phyloP scores from a whole-genome alignment of 2,797 vertebrate genomes.

The Carapus acus region DNA sequence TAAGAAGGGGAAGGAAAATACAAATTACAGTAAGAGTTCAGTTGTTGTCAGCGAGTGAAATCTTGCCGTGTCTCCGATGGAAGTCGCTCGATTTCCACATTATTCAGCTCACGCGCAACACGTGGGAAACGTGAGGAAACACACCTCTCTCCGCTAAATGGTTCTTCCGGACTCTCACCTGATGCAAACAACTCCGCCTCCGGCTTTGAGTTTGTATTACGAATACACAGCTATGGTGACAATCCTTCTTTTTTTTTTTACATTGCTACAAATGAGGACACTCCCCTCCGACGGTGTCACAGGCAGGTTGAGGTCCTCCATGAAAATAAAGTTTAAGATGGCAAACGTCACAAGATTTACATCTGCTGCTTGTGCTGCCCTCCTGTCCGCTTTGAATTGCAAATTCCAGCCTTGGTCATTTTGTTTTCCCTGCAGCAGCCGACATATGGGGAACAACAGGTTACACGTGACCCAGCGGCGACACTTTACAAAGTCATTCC shows the following conservation, averaged over 20 bases:
- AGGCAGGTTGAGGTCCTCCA: not conserved
- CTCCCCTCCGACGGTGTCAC: too few relatives aligned
- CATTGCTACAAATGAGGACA: not conserved
- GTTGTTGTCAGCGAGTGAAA: too few relatives aligned
- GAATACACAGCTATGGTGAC: not conserved
- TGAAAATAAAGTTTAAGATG: not conserved
- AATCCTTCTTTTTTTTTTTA: not conserved
- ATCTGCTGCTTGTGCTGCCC: slow-evolving; percentile 1
- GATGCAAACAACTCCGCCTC: not conserved
- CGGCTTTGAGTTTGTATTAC: not conserved
- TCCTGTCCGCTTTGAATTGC: slow-evolving; percentile 59
- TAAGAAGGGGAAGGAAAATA: too few relatives aligned
- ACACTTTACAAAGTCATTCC: too few relatives aligned
- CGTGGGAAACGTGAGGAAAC: slow-evolving; percentile 17
- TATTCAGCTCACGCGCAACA: too few relatives aligned
- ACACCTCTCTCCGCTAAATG: slow-evolving; percentile 19
- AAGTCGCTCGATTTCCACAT: too few relatives aligned
- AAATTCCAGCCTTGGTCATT: slow-evolving; percentile 44
- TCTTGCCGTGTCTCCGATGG: too few relatives aligned
- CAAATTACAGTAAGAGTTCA: too few relatives aligned
- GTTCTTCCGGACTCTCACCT: slow-evolving; percentile 3
- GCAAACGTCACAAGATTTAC: not conserved
- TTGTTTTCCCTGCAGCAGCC: slow-evolving; percentile 42
- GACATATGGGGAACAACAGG: too few relatives aligned
- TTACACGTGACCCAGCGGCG: too few relatives aligned